A percentile compares a stretch with the other conserved stretches of the same genome.
These are phyloP conservation scores for Bradypodion pumilum DNA, from an alignment of 2,797 vertebrate genomes.

Conservation along the genomic window DNA sequence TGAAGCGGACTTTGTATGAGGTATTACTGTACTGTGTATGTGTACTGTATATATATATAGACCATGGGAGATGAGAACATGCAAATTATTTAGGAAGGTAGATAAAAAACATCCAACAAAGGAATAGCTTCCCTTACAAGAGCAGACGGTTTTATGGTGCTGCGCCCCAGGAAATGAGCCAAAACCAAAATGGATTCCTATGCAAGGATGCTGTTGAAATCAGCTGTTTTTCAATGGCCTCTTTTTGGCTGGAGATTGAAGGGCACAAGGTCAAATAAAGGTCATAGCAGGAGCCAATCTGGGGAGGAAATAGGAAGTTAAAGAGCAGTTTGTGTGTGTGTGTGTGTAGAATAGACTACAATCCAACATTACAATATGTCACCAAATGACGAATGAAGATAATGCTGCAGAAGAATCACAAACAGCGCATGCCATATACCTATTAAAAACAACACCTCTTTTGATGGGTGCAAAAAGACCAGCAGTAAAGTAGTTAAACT, in stretches of 20 bases:
- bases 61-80: not conserved
- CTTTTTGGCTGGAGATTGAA: not conserved
- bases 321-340: constrained; percentile 9
- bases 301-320: constrained; percentile 3
- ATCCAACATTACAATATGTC: constrained; percentile 55
- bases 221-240: not conserved
- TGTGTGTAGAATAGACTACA: not conserved
- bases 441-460: constrained; percentile 47
- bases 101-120: not conserved
- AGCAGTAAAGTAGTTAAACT: constrained; percentile 84
- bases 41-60: no score
- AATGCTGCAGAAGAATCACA: constrained; percentile 55
- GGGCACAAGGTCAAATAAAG: constrained; percentile 58
- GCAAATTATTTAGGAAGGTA: not conserved
- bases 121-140: not conserved
- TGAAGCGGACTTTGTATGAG: no score
- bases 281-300: constrained; percentile 17
- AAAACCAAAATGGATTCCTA: not conserved
- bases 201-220: not conserved
- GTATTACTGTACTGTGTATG: no score
- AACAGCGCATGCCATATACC: constrained; percentile 13
- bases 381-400: constrained; percentile 62
- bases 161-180: not conserved
- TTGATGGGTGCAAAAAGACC: constrained; percentile 81
- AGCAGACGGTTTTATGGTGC: not conserved